Evolutionary conservation across 2,888 invertebrate species (phyloP), one percentile per base, ranked within the genome.

Genomic region (Drosophila bunnanda): DNA sequence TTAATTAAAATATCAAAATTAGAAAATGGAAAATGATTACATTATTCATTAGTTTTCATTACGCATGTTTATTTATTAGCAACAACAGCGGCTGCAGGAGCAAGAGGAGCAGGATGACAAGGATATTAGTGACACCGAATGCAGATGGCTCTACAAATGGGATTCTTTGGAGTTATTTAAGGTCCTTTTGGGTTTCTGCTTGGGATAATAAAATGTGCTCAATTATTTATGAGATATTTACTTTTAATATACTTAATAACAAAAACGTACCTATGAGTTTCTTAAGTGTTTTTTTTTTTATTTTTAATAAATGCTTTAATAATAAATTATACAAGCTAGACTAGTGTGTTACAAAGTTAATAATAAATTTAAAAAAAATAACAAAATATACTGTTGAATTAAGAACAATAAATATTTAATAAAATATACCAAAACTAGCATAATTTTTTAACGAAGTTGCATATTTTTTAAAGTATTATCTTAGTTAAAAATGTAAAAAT

Each of bases 1-100:
- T 90, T 89, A 90, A 89, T 90, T 90, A 90, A 90, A 90, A 90
- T 89, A 88, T 88, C 82, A 87, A 89, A 89, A 87, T 88, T 82
- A 81, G 82, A 80, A 89, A 88, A 87, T 88, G 76, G 84, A 86
- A 89, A 89, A 89, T 89, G 88, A 89, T 89, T 88, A 85, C 86
- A 89, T 89, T 88, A 89, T 89, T 88, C 88, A 89, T 89, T 89
- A 89, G 88, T 89, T 89, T 88, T 88, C 89, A 89, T 89, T 89
- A 88, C 80, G 84, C 78, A 75, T 79, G 81, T 83, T 86, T 84
- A 86, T 86, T 84, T 84, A 84, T 84, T 83, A 78, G 78, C 80
- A 80, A 73, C 65, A 64, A 54, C 10, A 54, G 34, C 66, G 39
- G 39, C 54, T 13, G 43, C 22, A 13, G 43, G 43, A n/a, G 38